phyloP scores from a whole-genome alignment of 2,888 invertebrate genomes.

The Cyclophora punctaria region DNA sequence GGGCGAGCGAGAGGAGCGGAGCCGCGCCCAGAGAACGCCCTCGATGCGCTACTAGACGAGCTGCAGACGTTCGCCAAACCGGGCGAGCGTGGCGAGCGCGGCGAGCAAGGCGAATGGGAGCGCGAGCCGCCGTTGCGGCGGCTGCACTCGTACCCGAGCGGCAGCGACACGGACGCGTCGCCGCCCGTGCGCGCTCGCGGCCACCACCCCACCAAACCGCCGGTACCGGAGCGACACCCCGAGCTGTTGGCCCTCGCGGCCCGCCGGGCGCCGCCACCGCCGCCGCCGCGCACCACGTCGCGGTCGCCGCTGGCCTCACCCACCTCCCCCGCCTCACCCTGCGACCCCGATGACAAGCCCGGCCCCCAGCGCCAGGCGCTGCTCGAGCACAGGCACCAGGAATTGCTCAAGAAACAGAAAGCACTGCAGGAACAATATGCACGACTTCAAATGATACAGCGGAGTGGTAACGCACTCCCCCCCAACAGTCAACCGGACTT shows the following conservation, averaged over 20 bases:
- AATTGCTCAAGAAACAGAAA: slow-evolving; percentile 89
- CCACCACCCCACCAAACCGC: slow-evolving; percentile 80
- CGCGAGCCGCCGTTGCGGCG: slow-evolving; percentile 78
- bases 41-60: slow-evolving; percentile 97
- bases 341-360: slow-evolving; percentile 45
- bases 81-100: slow-evolving; percentile 28
- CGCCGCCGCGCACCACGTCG: slow-evolving; percentile 92
- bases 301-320: slow-evolving; percentile 91
- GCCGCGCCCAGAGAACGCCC: slow-evolving; percentile 92
- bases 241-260: slow-evolving; percentile 83
- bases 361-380: slow-evolving; percentile 78
- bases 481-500: slow-evolving; percentile 79
- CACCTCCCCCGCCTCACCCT: slow-evolving; percentile 80
- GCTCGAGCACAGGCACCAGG: slow-evolving; percentile 91
- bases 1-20: slow-evolving; percentile 53
- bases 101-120: slow-evolving; percentile 39
- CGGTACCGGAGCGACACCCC: slow-evolving; percentile 87
- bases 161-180: slow-evolving; percentile 86
- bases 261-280: slow-evolving; percentile 87
- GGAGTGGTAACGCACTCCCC: slow-evolving; percentile 80
- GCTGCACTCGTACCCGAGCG: slow-evolving; percentile 89
- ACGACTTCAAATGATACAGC: slow-evolving; percentile 89
- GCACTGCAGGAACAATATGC: slow-evolving; percentile 94
- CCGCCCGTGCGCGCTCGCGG: slow-evolving; percentile 81
- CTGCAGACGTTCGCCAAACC: slow-evolving; percentile 92